A percentile compares a stretch with the other conserved stretches of the same genome.
Conservation (phyloP, 1,140 invertebrate genomes). For the Megathymus violae region DNA sequence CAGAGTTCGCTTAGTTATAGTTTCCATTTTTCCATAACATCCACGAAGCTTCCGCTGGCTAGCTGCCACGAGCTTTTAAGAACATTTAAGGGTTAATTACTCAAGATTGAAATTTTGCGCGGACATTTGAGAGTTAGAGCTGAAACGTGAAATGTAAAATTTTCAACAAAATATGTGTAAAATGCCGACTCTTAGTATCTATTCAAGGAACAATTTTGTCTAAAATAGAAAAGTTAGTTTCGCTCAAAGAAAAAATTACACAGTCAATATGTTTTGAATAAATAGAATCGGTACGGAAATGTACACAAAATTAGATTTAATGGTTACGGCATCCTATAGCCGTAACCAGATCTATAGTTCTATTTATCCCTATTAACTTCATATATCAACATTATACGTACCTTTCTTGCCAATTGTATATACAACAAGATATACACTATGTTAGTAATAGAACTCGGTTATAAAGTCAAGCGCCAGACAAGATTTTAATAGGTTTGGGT, state of each 20-base stretch:
- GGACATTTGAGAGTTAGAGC: slow-evolving; percentile 1
- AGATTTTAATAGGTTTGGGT: no score
- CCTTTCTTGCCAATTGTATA: no score
- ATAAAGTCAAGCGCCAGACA: no score
- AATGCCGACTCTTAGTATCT: background rate
- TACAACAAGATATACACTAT: no score
- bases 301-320: no score
- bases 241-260: background rate
- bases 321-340: no score
- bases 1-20: background rate
- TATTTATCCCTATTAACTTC: no score
- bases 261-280: background rate
- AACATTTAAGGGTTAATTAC: slow-evolving; percentile 26
- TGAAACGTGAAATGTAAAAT: background rate
- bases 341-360: no score
- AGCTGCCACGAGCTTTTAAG: slow-evolving; percentile 18
- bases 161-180: background rate
- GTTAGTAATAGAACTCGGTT: no score
- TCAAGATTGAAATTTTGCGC: slow-evolving; percentile 7
- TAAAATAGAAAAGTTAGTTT: background rate
- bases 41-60: slow-evolving; percentile 3
- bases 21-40: background rate
- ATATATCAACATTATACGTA: no score
- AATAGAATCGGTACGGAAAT: no score
- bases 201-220: background rate